Evolutionary conservation across 2,797 vertebrate genomes (phyloP), one percentile per base, ranked within the genome.

Genomic region (Rachycentron canadum): DNA sequence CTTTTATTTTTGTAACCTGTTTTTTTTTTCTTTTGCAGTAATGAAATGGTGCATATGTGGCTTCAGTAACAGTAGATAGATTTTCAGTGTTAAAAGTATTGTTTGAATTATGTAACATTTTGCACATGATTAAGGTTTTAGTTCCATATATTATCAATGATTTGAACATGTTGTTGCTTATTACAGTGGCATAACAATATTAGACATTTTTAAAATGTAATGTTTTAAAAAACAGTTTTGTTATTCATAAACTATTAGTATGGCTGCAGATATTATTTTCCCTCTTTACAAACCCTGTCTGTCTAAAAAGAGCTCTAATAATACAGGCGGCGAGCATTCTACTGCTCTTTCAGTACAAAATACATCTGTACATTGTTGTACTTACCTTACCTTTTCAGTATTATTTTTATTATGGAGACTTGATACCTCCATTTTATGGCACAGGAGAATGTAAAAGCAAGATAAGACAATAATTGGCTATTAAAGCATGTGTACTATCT

Each of bases 381-480:
- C 66, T 79, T 52, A n/a, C 21, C 76, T 9, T 7, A 45, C 32
- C 60, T 66, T n/a, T 21, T 45, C 13, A 23, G 3, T 63, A 3
- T 36, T 56, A 49, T 61, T 32, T 7, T 32, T 53, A 16, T 59
- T 5, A 19, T 7, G 57, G 14, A 52, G 59, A 82, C 2, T 0
- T 63, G n/a, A 68, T 40, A 16, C 65, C 47, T 83, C 57, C 7
- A 21, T 63, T 74, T 55, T 41, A 57, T 49, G 32, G 58, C 11
- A 8, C 26, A 64, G 34, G 52, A 71, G 43, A 57, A 75, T 16
- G 30, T 68, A 45, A 83, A 78, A 75, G 36, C 4, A 3, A 70
- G 75, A 79, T 83, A 55, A 62, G 55, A 53, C 58, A 55, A 76
- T 73, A 80, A 81, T 68, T 83, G 81, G 32, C 76, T 23, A 78